Percentiles rank a stretch among this genome's conserved stretches.
phyloP scores from a whole-genome alignment of 2,797 vertebrate species.

The Alosa sapidissima region DNA sequence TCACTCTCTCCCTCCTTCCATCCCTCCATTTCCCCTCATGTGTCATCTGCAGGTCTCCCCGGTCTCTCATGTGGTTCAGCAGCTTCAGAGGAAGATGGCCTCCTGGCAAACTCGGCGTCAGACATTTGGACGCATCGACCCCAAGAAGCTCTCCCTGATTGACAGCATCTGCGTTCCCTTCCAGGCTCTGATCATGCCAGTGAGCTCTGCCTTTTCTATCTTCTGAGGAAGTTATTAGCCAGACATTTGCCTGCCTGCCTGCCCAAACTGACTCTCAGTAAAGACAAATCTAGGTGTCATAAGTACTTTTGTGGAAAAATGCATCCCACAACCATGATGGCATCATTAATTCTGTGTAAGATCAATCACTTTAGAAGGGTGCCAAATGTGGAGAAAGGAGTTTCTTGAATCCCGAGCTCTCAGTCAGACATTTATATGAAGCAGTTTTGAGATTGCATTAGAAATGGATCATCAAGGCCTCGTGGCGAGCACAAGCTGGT shows the following conservation, averaged over 20 bases:
- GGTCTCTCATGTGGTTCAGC: slow-evolving; percentile 45
- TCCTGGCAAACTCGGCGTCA: slow-evolving; percentile 39
- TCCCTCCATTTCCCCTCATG: neutral
- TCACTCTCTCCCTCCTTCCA: neutral
- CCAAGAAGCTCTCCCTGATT: slow-evolving; percentile 41
- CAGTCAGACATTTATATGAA: neutral
- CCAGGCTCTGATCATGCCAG: slow-evolving; percentile 47
- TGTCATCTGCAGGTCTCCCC: slow-evolving; percentile 27
- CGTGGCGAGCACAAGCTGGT: neutral
- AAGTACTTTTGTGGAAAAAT: neutral
- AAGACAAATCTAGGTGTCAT: neutral
- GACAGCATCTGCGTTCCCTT: slow-evolving; percentile 54
- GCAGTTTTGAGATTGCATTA: neutral
- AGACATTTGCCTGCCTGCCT: neutral
- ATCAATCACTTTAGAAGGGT: neutral
- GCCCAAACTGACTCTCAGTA: neutral
- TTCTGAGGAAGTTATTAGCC: neutral
- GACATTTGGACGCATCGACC: slow-evolving; percentile 47
- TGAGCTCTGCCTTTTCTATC: slow-evolving; percentile 42
- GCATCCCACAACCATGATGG: neutral
- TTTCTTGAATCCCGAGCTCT: neutral
- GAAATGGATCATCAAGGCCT: neutral
- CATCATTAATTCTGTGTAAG: neutral
- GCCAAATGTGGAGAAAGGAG: neutral
- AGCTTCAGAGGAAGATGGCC: slow-evolving; percentile 39